phyloP scores from a whole-genome alignment of 2,113 vertebrate species.

The Ptychochromis oligacanthus region DNA sequence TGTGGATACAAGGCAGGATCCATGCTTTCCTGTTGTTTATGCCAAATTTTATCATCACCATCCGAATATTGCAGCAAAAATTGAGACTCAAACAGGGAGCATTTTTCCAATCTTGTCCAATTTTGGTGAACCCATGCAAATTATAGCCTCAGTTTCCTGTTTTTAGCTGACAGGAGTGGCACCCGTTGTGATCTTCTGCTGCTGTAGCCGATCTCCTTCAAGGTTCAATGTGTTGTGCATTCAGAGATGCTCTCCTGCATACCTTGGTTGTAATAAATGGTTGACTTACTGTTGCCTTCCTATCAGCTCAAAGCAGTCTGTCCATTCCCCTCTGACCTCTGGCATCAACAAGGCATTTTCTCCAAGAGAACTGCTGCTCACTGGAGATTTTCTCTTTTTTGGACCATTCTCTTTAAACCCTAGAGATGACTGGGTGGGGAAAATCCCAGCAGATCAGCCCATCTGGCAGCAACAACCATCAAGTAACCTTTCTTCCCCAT shows the following conservation, averaged over 20 bases:
- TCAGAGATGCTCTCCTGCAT: not conserved
- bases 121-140: not conserved
- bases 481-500: too few species aligned
- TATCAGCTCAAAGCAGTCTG: accelerated
- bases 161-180: not conserved
- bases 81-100: accelerated
- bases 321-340: not conserved
- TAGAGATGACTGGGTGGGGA: too few species aligned
- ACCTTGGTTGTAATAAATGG: not conserved
- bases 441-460: too few species aligned
- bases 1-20: not conserved
- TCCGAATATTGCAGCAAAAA: too few species aligned
- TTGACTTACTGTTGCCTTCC: not conserved
- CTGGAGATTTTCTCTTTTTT: not conserved
- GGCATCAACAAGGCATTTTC: not conserved
- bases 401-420: too few species aligned
- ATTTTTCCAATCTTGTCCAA: not conserved
- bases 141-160: not conserved
- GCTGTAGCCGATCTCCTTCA: not conserved
- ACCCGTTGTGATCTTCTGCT: not conserved
- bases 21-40: not conserved
- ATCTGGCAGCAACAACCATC: too few species aligned
- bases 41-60: not conserved
- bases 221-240: not conserved
- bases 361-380: too few species aligned